Evolutionary conservation across 2,888 invertebrate species (phyloP), one percentile per base, ranked within the genome.

Genomic region (Nephrotoma guestfalica): DNA sequence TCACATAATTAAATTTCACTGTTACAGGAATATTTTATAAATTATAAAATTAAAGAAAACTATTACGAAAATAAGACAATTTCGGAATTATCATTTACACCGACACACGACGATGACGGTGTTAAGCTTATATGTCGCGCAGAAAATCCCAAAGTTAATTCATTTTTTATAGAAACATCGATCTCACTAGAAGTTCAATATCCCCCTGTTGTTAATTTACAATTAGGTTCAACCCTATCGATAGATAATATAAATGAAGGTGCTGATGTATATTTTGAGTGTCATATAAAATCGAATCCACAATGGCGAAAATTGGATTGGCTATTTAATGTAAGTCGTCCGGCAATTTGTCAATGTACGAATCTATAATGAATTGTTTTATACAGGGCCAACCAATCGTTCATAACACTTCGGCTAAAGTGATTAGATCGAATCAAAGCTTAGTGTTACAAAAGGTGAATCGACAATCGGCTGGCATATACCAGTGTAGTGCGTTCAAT

Each of bases 191-290:
- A 51, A 51, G 86, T 86, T 11, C 40, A 86, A 13, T 86, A 96
- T 93, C 95, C 97, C 9, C 97, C 97, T 85, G 95, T 96, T 90
- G 96, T 97, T 88, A 94, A 95, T 86, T 92, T 97, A 89, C 93
- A 95, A 87, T 93, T 97, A 88, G 97, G 97, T 90, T 96, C 96
- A 90, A 97, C 97, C 87, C 93, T 97, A 89, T 95, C 95, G 89
- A 95, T 96, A 87, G 95, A 96, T 88, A 97, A 97, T 93, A 97
- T 97, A 93, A 97, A 97, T 91, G 97, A 97, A 92, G 97, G 97
- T 86, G 97, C 97, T 90, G 97, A 97, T 92, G 97, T 97, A 87
- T 97, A 97, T 93, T 97, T 97, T 92, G 97, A 97, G 93, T 97
- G 97, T 92, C 96, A 96, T 93, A 96, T 97, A 90, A 94, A 95